Evolutionary conservation across 2,113 vertebrate species (phyloP).

Genomic region (Mystacornis crossleyi): DNA sequence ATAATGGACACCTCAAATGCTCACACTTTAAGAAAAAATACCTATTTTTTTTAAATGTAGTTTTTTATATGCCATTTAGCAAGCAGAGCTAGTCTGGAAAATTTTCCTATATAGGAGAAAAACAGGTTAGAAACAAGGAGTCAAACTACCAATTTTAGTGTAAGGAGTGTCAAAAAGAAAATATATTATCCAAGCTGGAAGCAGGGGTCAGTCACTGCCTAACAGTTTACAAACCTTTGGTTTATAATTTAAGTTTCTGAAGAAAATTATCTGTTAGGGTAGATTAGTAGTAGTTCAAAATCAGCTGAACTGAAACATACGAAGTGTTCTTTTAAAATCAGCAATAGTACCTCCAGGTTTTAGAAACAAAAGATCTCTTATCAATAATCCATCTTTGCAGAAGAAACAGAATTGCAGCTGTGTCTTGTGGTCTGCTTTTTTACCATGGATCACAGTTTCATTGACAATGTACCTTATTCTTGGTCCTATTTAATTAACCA

Average conservation of each 20-base stretch:
- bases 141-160: not conserved
- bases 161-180: not conserved
- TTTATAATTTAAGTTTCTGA: not conserved
- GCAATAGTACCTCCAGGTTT: not conserved
- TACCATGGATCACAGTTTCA: not conserved
- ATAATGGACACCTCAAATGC: not conserved
- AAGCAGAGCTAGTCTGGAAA: not conserved
- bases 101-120: not conserved
- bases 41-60: fast-evolving
- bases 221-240: not conserved
- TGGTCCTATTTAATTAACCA: not conserved
- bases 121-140: not conserved
- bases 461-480: not conserved
- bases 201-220: not conserved
- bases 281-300: not conserved
- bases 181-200: not conserved
- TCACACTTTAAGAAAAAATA: not conserved
- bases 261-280: not conserved
- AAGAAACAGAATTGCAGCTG: not conserved
- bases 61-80: not conserved
- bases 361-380: not conserved
- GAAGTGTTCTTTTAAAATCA: not conserved
- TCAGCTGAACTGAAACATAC: not conserved
- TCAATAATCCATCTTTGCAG: not conserved
- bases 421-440: not conserved